Conservation (phyloP, 2,113 vertebrate species). For the Epinephelus cyanopodus region DNA sequence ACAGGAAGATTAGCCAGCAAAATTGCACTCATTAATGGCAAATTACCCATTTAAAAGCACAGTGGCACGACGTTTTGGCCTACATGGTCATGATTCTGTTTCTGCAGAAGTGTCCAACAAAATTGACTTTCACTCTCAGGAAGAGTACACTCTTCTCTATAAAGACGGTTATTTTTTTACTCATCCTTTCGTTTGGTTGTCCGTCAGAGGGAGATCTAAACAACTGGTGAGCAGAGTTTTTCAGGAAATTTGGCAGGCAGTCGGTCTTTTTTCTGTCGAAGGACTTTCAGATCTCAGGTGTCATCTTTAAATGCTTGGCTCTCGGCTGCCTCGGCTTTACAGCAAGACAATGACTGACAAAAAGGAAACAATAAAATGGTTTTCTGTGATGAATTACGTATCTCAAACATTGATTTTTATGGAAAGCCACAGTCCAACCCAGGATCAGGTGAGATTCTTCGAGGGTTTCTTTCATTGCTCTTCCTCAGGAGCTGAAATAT, state of each 20-base stretch:
- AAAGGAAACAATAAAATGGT: not conserved
- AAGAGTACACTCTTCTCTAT: not conserved
- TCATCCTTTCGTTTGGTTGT: not conserved
- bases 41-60: slow-evolving; percentile 42
- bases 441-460: not conserved
- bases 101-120: slow-evolving; percentile 6
- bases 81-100: slow-evolving; percentile 26
- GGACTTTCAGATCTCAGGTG: slow-evolving; percentile 21
- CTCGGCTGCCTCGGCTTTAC: not conserved
- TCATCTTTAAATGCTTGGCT: not conserved
- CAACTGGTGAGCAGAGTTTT: slow-evolving; percentile 13
- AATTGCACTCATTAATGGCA: slow-evolving; percentile 43
- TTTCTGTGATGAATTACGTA: not conserved
- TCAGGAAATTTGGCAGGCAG: not conserved
- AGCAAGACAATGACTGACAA: not conserved
- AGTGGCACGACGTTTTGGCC: not conserved
- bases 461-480: not conserved
- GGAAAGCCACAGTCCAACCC: not conserved
- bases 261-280: not conserved
- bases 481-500: not conserved
- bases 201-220: slow-evolving; percentile 20
- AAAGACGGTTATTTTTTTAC: not conserved
- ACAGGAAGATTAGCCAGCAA: slow-evolving; percentile 34
- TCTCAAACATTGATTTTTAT: not conserved
- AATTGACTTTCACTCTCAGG: slow-evolving; percentile 5